A percentile compares a stretch with the other conserved stretches of the same genome.
phyloP scores from a whole-genome alignment of 2,888 invertebrate species.

The Andrena haemorrhoa region DNA sequence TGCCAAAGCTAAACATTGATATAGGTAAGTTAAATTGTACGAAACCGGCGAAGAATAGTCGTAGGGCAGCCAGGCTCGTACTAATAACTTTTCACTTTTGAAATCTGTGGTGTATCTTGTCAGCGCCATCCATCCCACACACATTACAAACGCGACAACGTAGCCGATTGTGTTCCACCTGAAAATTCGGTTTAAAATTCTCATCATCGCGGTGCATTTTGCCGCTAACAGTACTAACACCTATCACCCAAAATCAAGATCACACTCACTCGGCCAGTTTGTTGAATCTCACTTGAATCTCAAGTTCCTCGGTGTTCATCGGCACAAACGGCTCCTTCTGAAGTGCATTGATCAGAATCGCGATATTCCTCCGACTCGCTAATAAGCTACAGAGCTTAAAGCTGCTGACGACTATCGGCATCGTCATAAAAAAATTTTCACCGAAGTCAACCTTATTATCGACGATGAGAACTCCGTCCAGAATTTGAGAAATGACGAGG shows the following conservation, averaged over 20 bases:
- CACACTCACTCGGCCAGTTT: slow-evolving; percentile 38
- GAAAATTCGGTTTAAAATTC: neutral
- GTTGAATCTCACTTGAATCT: slow-evolving; percentile 45
- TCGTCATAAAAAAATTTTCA: slow-evolving; percentile 62
- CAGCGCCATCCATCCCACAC: neutral
- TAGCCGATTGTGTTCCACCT: slow-evolving; percentile 33
- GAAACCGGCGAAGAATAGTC: slow-evolving; percentile 32
- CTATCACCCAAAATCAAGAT: too few species aligned
- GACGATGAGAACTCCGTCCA: slow-evolving; percentile 54
- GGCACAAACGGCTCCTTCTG: slow-evolving; percentile 29
- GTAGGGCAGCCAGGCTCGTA: slow-evolving; percentile 63
- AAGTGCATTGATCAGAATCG: slow-evolving; percentile 16
- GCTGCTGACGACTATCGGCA: slow-evolving; percentile 51
- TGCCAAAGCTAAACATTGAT: slow-evolving; percentile 38
- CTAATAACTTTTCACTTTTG: slow-evolving; percentile 11
- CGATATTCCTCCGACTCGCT: slow-evolving; percentile 38
- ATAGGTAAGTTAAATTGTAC: slow-evolving; percentile 46
- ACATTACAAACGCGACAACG: slow-evolving; percentile 14
- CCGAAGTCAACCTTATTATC: slow-evolving; percentile 57
- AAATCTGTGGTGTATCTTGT: slow-evolving; percentile 26
- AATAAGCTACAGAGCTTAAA: slow-evolving; percentile 63
- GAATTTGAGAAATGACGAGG: slow-evolving; percentile 44
- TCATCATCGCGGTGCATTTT: too few species aligned
- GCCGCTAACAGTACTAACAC: too few species aligned
- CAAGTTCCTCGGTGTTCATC: slow-evolving; percentile 17